phyloP scores from a whole-genome alignment of 2,113 vertebrate species.

The Phoxinus phoxinus region DNA sequence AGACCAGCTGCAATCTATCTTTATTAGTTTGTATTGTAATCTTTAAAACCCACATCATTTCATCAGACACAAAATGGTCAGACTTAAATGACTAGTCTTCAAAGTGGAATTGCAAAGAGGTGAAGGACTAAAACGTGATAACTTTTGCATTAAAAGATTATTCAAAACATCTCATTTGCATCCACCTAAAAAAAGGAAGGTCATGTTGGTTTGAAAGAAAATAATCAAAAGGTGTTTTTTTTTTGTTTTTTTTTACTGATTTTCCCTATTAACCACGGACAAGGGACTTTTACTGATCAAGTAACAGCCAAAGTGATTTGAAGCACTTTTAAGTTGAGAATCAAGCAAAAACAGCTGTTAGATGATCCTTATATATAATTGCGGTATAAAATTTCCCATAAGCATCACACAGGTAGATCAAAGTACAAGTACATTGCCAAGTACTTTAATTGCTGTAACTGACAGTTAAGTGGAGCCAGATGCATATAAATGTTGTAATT shows the following conservation, averaged over 20 bases:
- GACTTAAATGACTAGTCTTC: neutral
- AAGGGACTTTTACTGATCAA: neutral
- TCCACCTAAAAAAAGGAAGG: neutral
- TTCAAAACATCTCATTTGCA: neutral
- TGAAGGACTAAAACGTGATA: neutral
- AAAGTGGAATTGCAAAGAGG: neutral
- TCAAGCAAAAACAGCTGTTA: neutral
- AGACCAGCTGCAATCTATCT: constrained; percentile 8
- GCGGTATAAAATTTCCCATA: neutral
- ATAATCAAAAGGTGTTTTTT: neutral
- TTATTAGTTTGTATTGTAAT: neutral
- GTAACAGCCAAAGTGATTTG: neutral
- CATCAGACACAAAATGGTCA: neutral
- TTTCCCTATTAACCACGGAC: too few relatives aligned
- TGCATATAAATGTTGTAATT: constrained; percentile 10
- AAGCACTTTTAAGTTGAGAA: neutral
- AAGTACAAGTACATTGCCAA: constrained; percentile 3
- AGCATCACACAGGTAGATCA: constrained; percentile 13
- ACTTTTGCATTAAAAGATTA: neutral
- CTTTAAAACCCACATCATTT: neutral
- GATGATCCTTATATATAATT: neutral
- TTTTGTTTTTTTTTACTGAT: neutral
- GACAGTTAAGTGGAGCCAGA: constrained; percentile 2
- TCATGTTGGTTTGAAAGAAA: neutral
- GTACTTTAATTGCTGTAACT: constrained; percentile 16